phyloP scores from a whole-genome alignment of 1,140 invertebrate species.

The Drosophila dunni region DNA sequence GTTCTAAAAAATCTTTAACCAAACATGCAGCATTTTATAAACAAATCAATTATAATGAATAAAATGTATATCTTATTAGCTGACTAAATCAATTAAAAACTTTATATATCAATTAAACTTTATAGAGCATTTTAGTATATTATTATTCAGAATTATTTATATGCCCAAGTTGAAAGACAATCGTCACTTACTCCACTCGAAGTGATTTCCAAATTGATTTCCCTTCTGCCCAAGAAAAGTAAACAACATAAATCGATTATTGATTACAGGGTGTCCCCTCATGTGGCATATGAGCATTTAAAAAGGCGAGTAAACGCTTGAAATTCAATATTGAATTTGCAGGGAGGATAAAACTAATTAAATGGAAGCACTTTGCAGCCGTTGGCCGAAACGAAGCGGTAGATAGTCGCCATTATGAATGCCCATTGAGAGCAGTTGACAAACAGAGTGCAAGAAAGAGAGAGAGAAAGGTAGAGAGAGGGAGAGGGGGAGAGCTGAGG shows the following conservation, averaged over 20 bases:
- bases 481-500: slow-evolving; percentile 10
- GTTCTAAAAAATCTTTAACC: too few species aligned
- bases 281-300: slow-evolving; percentile 41
- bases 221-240: slow-evolving; percentile 30
- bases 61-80: too few species aligned
- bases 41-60: too few species aligned
- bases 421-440: slow-evolving; percentile 64
- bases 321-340: slow-evolving; percentile 72
- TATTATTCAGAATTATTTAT: too few species aligned
- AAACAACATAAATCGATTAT: slow-evolving; percentile 81
- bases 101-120: too few species aligned
- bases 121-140: too few species aligned
- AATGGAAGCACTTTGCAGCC: slow-evolving; percentile 73
- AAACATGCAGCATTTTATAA: too few species aligned
- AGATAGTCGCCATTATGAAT: slow-evolving; percentile 77
- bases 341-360: slow-evolving; percentile 74
- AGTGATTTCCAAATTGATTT: slow-evolving; percentile 14
- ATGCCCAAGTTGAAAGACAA: too few species aligned
- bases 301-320: slow-evolving; percentile 39
- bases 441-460: slow-evolving; percentile 23
- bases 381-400: slow-evolving; percentile 40
- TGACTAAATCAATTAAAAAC: too few species aligned
- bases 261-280: slow-evolving; percentile 50
- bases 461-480: slow-evolving; percentile 8
- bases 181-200: not conserved